Evolutionary conservation across 2,888 invertebrate genomes (phyloP).

Genomic region (Leucophenga montana): DNA sequence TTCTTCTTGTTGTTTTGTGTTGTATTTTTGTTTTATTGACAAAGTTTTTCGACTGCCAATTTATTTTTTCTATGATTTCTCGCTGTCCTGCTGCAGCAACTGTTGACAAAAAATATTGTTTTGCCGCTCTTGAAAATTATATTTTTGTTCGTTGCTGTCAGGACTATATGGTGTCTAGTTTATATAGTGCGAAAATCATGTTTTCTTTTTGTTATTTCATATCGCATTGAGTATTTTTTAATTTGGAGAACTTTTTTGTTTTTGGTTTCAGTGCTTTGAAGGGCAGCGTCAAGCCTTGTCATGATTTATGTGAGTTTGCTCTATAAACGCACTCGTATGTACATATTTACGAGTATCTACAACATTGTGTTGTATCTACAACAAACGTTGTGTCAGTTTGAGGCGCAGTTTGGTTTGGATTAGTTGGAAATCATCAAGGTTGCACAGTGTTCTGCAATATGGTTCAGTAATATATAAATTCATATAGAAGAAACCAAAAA

Average conservation of each 20-base stretch:
- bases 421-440: too few relatives aligned
- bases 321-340: too few relatives aligned
- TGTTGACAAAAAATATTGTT: conserved; percentile 18
- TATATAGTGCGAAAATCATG: neutral
- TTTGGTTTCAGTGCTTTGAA: neutral
- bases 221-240: conserved; percentile 5
- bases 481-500: too few relatives aligned
- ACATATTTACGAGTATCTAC: too few relatives aligned
- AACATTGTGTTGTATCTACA: too few relatives aligned
- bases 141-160: neutral
- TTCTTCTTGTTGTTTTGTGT: neutral
- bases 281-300: neutral
- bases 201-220: conserved; percentile 19
- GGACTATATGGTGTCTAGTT: neutral
- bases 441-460: too few relatives aligned
- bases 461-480: too few relatives aligned
- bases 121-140: neutral
- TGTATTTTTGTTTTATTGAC: conserved; percentile 22
- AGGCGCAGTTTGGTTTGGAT: too few relatives aligned
- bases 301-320: neutral
- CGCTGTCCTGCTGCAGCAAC: too few relatives aligned
- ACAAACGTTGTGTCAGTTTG: too few relatives aligned
- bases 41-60: conserved; percentile 23
- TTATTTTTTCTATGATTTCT: neutral
- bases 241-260: conserved; percentile 6